Conservation (phyloP, 2,797 vertebrate genomes). For the Threskiornis aethiopicus region DNA sequence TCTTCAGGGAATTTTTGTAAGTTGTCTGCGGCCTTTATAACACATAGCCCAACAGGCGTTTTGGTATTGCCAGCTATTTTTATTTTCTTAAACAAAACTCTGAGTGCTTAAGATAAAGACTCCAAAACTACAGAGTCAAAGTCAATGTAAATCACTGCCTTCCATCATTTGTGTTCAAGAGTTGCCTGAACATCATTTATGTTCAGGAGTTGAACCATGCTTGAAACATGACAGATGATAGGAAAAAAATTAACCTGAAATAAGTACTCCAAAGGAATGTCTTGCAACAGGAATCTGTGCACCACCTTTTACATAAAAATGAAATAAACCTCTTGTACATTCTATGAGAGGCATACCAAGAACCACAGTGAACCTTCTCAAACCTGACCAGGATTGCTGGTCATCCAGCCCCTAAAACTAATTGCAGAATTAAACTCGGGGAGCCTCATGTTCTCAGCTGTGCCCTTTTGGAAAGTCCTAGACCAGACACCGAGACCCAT, state of each 20-base stretch:
- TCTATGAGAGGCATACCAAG: background rate
- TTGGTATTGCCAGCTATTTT: background rate
- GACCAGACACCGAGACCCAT: background rate
- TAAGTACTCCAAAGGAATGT: background rate
- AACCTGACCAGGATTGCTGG: background rate
- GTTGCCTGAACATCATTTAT: background rate
- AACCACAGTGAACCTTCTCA: background rate
- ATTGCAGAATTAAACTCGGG: background rate
- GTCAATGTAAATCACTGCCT: background rate
- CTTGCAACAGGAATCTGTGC: background rate
- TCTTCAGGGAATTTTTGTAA: slow-evolving; percentile 10
- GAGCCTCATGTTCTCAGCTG: background rate
- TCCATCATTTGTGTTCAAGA: background rate
- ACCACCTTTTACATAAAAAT: background rate
- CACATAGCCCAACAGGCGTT: background rate
- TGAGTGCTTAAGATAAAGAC: background rate
- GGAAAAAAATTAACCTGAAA: background rate
- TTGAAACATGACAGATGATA: background rate
- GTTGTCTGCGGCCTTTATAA: background rate
- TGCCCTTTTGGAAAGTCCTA: slow-evolving; percentile 4
- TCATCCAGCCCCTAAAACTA: background rate
- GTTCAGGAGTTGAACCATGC: background rate
- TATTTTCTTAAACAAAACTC: background rate
- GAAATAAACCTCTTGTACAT: background rate
- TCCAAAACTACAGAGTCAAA: background rate